A percentile compares a stretch with the other conserved stretches of the same genome.
Evolutionary conservation across 2,797 vertebrate species (phyloP).

Genomic region (Cottoperca gobio): DNA sequence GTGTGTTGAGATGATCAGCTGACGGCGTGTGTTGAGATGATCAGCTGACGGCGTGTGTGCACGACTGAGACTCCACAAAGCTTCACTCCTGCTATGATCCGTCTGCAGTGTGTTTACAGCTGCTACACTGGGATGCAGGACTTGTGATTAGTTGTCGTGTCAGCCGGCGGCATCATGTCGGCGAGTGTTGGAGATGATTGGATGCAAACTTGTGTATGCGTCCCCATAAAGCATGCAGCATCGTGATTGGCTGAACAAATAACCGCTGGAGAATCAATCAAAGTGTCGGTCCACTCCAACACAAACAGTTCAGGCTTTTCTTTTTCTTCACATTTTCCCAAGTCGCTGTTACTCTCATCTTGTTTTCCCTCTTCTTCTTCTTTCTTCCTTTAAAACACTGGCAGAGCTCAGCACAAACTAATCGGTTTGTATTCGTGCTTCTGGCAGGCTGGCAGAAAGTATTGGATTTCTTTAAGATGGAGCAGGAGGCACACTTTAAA

Average conservation of each 20-base stretch:
- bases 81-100: conserved; percentile 7
- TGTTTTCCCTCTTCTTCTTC: conserved; percentile 38
- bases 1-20: no score
- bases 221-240: conserved; percentile 21
- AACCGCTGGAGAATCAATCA: conserved; percentile 45
- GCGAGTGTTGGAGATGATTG: background rate
- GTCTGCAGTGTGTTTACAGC: conserved; percentile 29
- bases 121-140: conserved; percentile 12
- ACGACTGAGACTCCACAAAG: background rate
- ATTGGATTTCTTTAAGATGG: conserved; percentile 71
- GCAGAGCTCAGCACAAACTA: conserved; percentile 63
- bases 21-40: no score
- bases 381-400: conserved; percentile 55
- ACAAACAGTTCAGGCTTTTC: no score
- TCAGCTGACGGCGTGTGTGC: background rate
- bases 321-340: conserved; percentile 3
- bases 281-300: no score
- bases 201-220: conserved; percentile 19
- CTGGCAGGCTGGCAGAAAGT: conserved; percentile 58
- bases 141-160: conserved; percentile 25
- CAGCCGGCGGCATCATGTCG: conserved; percentile 17
- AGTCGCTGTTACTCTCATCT: conserved; percentile 45
- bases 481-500: conserved; percentile 62
- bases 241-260: conserved; percentile 42
- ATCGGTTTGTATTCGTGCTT: conserved; percentile 74